Conservation (phyloP, 23 tunicate species). For the Pegea sp. region DNA sequence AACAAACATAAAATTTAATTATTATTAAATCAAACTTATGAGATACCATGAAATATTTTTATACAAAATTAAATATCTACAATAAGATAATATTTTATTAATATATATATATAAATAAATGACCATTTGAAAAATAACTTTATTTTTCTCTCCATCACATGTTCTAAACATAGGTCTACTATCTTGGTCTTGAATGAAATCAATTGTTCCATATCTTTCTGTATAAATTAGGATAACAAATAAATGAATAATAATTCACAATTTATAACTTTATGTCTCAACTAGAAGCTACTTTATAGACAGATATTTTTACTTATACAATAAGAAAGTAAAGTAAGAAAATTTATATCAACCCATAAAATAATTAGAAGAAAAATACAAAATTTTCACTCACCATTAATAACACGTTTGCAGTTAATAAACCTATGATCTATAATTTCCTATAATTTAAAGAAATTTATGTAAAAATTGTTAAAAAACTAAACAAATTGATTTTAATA, state of each 20-base stretch:
- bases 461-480: background rate
- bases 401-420: slow-evolving; percentile 43
- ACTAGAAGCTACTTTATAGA: too few relatives aligned
- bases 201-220: slow-evolving; percentile 43
- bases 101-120: background rate
- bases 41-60: background rate
- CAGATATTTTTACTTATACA: too few relatives aligned
- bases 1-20: background rate
- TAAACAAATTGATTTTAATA: background rate
- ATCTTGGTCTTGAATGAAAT: slow-evolving; percentile 53
- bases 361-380: background rate
- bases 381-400: slow-evolving; percentile 47
- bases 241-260: too few relatives aligned
- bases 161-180: slow-evolving; percentile 77
- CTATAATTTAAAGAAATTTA: slow-evolving; percentile 10
- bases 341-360: too few relatives aligned
- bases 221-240: too few relatives aligned
- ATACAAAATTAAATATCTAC: slow-evolving; percentile 3
- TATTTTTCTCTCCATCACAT: slow-evolving; percentile 37
- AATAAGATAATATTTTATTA: background rate
- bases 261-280: too few relatives aligned
- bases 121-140: slow-evolving; percentile 88
- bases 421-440: slow-evolving; percentile 95
- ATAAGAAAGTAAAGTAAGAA: too few relatives aligned
- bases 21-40: background rate